Evolutionary conservation across 2,113 vertebrate genomes (phyloP).

Genomic region (Halcyon malimbica): DNA sequence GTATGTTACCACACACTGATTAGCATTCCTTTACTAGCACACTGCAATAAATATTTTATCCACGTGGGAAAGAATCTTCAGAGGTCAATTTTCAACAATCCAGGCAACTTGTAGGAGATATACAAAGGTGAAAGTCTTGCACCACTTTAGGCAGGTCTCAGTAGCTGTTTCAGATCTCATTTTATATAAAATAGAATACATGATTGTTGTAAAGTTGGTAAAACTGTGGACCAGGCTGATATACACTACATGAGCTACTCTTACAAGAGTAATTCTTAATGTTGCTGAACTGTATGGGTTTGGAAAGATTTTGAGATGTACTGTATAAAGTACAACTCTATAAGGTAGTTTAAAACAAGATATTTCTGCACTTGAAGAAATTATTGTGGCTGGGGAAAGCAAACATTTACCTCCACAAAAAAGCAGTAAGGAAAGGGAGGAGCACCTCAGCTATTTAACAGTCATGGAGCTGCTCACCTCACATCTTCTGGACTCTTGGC

Average conservation of each 20-base stretch:
- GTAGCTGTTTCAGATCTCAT: neutral
- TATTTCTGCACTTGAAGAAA: neutral
- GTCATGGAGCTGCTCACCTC: neutral
- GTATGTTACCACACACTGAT: neutral
- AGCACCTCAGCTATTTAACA: neutral
- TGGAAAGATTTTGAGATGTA: neutral
- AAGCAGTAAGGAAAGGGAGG: neutral
- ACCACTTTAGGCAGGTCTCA: neutral
- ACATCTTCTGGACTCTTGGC: neutral
- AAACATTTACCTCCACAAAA: neutral
- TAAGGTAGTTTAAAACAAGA: neutral
- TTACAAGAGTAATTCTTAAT: neutral
- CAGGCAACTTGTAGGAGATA: neutral
- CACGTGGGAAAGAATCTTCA: neutral
- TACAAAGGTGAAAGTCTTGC: neutral
- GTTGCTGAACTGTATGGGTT: neutral
- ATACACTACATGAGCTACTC: neutral
- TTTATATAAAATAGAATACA: neutral
- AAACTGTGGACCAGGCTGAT: neutral
- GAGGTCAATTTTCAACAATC: neutral
- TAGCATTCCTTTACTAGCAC: neutral
- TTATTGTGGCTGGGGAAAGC: neutral
- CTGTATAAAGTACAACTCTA: neutral
- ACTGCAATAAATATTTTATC: neutral
- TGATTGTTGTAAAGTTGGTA: neutral